Base-by-base conservation (phyloP, 1,140 invertebrate species). In the Acromyrmex echinatior region DNA sequence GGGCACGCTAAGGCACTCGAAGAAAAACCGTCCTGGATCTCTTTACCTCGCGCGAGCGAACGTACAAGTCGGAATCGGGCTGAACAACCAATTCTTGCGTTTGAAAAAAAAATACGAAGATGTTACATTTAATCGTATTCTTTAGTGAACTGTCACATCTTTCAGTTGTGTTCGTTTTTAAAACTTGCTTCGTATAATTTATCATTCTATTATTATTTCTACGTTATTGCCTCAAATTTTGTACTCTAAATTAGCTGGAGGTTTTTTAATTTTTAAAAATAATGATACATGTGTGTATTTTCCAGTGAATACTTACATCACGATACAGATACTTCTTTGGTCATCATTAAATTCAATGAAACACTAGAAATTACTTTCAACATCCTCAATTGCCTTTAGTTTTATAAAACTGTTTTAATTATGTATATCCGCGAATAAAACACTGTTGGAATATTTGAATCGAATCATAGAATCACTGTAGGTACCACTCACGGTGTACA, bases 251-350 rank as follows among this genome's bases (percentile, higher is more conserved):
- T 74, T 39, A 74, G 28, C 3, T 5, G 12, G 25, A 4, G 3
- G 4, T 39, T 45, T 3, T 25, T 16, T 1, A 62, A 18, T 62
- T 39, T 18, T 25, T 6, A 9, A 45, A 45, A 45, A 28, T 45
- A 77, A 58, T 58, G 18, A 16, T 56, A 56, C n/a, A 18, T 14
- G 25, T 25, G n/a, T 16, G 14, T 39, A 18, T 7, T 45, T 77
- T 63, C 1, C 56, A 39, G 6, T 76, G 25, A 77, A 39, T 77
- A 77, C 74, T 77, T 77, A 77, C 74, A 62, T 77, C 31, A 56
- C 53, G 56, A 45, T 73, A 56, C 49, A 31, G 28, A 58, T 58
- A 21, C 28, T 74, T 73, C 45, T 18, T 53, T 25, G 7, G 4
- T n/a, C 25, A 35, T 35, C 7, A 39, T 25, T 18, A 80, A 68